Conservation (phyloP, 2,797 vertebrate genomes). For the Clarias platycephalus region DNA sequence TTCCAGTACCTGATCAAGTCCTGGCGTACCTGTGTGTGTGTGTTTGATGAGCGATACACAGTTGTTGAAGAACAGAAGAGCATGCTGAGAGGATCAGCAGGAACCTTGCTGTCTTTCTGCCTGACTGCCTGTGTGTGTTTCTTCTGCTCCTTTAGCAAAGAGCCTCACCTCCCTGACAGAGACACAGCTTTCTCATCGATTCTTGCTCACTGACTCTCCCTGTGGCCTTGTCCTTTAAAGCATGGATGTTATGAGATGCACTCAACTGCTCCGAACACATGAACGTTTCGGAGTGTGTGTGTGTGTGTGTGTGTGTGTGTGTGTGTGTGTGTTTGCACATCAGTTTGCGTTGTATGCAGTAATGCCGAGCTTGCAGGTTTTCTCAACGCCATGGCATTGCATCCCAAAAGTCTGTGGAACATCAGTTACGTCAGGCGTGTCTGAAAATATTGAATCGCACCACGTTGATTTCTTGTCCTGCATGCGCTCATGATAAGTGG, state of each 20-base stretch:
- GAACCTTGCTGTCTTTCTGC: constrained; percentile 59
- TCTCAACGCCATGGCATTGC: constrained; percentile 39
- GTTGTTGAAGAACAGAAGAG: constrained; percentile 32
- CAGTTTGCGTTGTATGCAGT: constrained; percentile 20
- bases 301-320: constrained; percentile 29
- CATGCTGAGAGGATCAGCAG: constrained; percentile 43
- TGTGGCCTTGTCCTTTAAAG: constrained; percentile 73
- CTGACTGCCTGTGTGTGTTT: constrained; percentile 57
- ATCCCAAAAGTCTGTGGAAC: constrained; percentile 25
- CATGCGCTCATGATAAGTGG: constrained; percentile 40
- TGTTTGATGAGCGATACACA: constrained; percentile 12
- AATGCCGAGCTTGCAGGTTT: constrained; percentile 27
- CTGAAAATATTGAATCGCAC: background rate
- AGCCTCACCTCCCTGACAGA: constrained; percentile 60
- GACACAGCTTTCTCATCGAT: constrained; percentile 73
- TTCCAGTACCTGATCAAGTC: background rate
- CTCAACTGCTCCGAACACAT: constrained; percentile 27
- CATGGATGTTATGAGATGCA: constrained; percentile 61
- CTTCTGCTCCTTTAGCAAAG: constrained; percentile 54
- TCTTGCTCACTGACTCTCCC: constrained; percentile 73
- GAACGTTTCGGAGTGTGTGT: constrained; percentile 27
- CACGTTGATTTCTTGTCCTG: background rate
- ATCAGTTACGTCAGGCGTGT: constrained; percentile 30
- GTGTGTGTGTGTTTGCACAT: constrained; percentile 35
- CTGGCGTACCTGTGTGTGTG: constrained; percentile 12